phyloP scores from a whole-genome alignment of 2,888 invertebrate genomes.

The Dioctria rufipes region DNA sequence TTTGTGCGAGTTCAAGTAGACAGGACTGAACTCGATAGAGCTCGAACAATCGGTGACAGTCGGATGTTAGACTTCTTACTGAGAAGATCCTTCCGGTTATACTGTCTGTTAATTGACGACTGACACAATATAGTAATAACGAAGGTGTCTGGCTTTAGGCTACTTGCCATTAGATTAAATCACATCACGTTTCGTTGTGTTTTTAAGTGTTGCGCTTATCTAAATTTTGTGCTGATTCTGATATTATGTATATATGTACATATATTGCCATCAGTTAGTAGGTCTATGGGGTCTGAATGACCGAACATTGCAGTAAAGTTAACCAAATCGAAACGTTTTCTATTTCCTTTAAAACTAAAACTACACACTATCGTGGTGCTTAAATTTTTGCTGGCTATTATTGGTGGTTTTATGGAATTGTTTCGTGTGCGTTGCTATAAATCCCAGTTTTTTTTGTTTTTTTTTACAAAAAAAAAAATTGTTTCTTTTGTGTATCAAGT shows the following conservation, averaged over 20 bases:
- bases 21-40: slow-evolving; percentile 41
- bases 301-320: no score
- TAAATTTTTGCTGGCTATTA: no score
- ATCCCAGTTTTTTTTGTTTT: no score
- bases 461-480: no score
- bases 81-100: slow-evolving; percentile 40
- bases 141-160: background rate
- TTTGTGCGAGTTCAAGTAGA: background rate
- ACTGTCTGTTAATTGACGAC: background rate
- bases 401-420: background rate
- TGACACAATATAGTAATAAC: background rate
- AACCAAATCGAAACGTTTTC: no score
- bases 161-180: background rate
- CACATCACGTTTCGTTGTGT: slow-evolving; percentile 27
- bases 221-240: slow-evolving; percentile 32
- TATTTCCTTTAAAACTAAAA: no score
- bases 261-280: no score
- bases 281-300: no score
- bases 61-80: slow-evolving; percentile 49
- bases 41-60: slow-evolving; percentile 51
- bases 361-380: no score
- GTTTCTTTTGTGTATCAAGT: no score
- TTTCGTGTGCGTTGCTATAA: slow-evolving; percentile 1
- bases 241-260: no score
- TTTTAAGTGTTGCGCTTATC: slow-evolving; percentile 13